Evolutionary conservation across 2,888 invertebrate species (phyloP).

Genomic region (Brachyopa scutellaris): DNA sequence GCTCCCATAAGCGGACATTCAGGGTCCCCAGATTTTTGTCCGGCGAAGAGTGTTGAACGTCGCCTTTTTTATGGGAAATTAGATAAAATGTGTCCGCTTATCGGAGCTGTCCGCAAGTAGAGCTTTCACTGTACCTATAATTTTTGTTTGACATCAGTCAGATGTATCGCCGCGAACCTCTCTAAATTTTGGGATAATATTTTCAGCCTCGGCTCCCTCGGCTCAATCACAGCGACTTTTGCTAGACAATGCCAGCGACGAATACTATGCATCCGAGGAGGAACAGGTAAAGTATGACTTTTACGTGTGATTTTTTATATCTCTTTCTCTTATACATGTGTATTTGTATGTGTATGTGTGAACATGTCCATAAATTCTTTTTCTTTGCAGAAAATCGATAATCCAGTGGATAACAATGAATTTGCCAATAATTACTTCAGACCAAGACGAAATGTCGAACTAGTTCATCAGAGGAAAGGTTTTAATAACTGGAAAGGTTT

Average conservation of each 20-base stretch:
- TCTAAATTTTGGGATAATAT: constrained; percentile 18
- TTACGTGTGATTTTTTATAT: not conserved
- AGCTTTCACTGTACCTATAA: too few species aligned
- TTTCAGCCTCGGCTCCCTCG: constrained; percentile 58
- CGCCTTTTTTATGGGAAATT: too few species aligned
- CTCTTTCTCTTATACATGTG: not conserved
- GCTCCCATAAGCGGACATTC: too few species aligned
- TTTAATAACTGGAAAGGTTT: constrained; percentile 84
- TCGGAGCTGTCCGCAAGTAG: too few species aligned
- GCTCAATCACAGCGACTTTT: constrained; percentile 22
- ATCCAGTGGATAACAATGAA: constrained; percentile 83
- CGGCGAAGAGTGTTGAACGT: too few species aligned
- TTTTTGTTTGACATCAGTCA: not conserved
- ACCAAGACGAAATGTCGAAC: constrained; percentile 84
- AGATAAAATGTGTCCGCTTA: too few species aligned
- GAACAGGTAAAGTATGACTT: constrained; percentile 38
- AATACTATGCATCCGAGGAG: constrained; percentile 23
- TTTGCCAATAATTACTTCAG: constrained; percentile 89
- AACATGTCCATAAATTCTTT: not conserved
- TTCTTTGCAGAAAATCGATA: constrained; percentile 19
- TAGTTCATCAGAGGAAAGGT: constrained; percentile 84
- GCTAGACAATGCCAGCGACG: constrained; percentile 33
- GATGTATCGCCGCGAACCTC: not conserved
- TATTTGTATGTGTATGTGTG: too few species aligned
- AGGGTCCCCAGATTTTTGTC: too few species aligned